Base-by-base conservation (phyloP, 2,113 vertebrate genomes). In the Heterochromis multidens region DNA sequence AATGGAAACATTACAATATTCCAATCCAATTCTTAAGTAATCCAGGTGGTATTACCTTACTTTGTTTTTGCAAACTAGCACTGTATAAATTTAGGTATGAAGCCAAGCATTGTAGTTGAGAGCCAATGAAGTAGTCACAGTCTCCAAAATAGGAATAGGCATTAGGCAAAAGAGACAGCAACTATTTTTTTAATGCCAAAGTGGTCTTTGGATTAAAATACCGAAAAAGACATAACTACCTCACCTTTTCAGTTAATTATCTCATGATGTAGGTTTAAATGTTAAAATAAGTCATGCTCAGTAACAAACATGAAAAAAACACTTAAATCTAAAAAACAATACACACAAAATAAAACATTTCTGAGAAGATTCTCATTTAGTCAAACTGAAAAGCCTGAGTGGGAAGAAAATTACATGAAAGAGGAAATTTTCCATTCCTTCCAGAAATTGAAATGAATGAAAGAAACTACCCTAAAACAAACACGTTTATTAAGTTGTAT, bases 191-290 rank as follows among this genome's bases (percentile, higher is more conserved):
- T 49, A 0, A 72, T 72, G 25, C 16, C 43, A 72, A 49, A 49
- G 67, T 67, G 63, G 63, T 72, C 67, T 72, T 72, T 43, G 25
- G 25, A 29, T 49, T 72, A 72, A 72, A 70, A 11, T 78, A 78
- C 21, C 23, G 5, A 33, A 60, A 29, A 5, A 52, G 3, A 46
- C n/a, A 37, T 31, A 1, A 52, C 6, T 72, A 25, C 25, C 16
- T 19, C 40, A 11, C 3, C 19, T 8, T 70, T 67, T 81, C 27
- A 21, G 3, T 62, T 35, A 17, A 74, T 14, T 10, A n/a, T 54
- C 16, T 83, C 7, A 65, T 29, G 37, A 60, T 21, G 13, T 23
- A 76, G 57, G 25, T 79, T 61, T 52, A 57, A 57, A 43, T 54
- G 17, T 56, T n/a, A 58, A 76, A 58, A 76, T 54, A 6, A 60